Percentiles rank a stretch among this genome's conserved stretches.
These are phyloP conservation scores for Agrotis clavis DNA, from an alignment of 2,888 invertebrate species.

Conservation along the genomic window DNA sequence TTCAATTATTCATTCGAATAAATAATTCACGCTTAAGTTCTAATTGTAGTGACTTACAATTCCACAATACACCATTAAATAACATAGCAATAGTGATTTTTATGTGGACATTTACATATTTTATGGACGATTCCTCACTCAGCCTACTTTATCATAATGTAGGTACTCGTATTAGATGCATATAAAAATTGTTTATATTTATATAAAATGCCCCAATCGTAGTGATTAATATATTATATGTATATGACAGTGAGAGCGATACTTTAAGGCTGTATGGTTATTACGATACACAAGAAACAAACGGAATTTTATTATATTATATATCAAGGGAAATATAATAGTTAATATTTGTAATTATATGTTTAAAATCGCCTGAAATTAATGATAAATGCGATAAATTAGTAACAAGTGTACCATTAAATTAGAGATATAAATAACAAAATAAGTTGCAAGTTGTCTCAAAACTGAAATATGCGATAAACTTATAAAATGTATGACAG, in stretches of 20 bases:
- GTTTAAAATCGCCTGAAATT: slow-evolving; percentile 33
- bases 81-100: background rate
- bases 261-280: slow-evolving; percentile 52
- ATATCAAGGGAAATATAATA: slow-evolving; percentile 43
- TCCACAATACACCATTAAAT: background rate
- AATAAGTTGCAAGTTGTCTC: slow-evolving; percentile 12
- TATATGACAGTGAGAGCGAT: slow-evolving; percentile 53
- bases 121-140: slow-evolving; percentile 22
- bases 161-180: slow-evolving; percentile 48
- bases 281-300: slow-evolving; percentile 49
- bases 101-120: slow-evolving; percentile 26
- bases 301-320: slow-evolving; percentile 39
- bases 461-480: slow-evolving; percentile 25
- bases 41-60: no score
- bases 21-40: no score
- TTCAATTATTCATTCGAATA: no score
- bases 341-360: slow-evolving; percentile 27
- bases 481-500: slow-evolving; percentile 19
- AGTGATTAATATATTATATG: slow-evolving; percentile 59
- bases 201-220: slow-evolving; percentile 66
- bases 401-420: slow-evolving; percentile 22
- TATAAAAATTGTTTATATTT: slow-evolving; percentile 58
- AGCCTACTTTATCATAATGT: slow-evolving; percentile 36
- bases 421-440: slow-evolving; percentile 27
- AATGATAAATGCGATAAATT: slow-evolving; percentile 20